These are phyloP conservation scores for Heterochromis multidens DNA, from an alignment of 2,113 vertebrate species.

Conservation along the genomic window DNA sequence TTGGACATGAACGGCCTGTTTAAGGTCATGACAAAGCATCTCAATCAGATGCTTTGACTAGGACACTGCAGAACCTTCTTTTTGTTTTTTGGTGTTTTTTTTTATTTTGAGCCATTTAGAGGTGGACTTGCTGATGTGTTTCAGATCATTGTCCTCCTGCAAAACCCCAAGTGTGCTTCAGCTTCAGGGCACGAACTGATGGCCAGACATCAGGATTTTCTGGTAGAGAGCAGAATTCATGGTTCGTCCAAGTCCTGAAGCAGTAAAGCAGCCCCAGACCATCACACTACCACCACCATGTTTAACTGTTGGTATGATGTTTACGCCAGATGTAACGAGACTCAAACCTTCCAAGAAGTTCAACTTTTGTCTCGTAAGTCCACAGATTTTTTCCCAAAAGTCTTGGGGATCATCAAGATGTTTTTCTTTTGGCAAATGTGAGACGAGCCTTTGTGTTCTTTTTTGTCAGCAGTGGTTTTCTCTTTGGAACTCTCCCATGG, in stretches of 20 bases:
- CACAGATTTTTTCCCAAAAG: neutral
- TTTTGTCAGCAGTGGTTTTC: neutral
- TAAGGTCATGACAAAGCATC: too few relatives aligned
- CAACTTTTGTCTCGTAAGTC: neutral
- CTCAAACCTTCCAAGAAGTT: neutral
- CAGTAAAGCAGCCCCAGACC: neutral
- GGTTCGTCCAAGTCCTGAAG: rapidly evolving
- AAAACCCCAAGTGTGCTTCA: too few relatives aligned
- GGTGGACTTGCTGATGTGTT: too few relatives aligned
- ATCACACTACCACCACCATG: neutral
- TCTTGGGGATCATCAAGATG: too few relatives aligned
- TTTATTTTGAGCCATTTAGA: too few relatives aligned
- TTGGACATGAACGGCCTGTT: too few relatives aligned
- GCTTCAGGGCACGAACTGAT: neutral
- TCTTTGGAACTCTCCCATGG: neutral
- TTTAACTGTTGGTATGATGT: neutral
- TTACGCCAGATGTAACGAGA: neutral
- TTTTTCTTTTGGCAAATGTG: too few relatives aligned
- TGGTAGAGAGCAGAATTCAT: neutral
- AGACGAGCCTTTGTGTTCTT: too few relatives aligned
- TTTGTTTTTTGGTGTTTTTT: too few relatives aligned
- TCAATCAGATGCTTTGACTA: too few relatives aligned
- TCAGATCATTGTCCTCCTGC: too few relatives aligned
- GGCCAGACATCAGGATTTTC: neutral
- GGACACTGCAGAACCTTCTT: too few relatives aligned